A percentile compares a stretch with the other conserved stretches of the same genome.
Conservation (phyloP, 2,113 vertebrate species). For the Hemicordylus capensis region DNA sequence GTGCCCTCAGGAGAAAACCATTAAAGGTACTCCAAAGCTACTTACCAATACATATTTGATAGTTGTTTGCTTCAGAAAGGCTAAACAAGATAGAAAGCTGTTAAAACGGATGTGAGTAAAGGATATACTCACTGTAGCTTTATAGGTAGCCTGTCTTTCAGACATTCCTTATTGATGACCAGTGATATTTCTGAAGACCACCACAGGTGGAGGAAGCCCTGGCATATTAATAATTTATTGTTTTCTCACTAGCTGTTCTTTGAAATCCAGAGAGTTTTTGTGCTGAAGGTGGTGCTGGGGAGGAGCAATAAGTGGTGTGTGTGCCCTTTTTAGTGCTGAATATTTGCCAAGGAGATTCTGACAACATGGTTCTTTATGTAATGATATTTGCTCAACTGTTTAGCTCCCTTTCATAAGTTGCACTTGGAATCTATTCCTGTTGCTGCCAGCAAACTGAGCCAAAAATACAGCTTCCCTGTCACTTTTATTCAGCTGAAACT, state of each 20-base stretch:
- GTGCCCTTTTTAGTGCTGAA: neutral
- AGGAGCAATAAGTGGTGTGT: neutral
- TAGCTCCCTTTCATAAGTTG: slow-evolving; percentile 5
- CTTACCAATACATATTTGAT: slow-evolving; percentile 2
- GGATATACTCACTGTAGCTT: neutral
- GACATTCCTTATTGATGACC: neutral
- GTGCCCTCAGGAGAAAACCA: neutral
- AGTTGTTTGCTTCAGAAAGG: neutral
- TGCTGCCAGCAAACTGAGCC: neutral
- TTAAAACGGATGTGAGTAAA: slow-evolving; percentile 12
- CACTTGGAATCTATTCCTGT: slow-evolving; percentile 11
- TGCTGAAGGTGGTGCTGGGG: neutral
- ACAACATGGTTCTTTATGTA: neutral
- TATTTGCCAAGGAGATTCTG: neutral
- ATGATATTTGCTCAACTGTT: slow-evolving; percentile 2
- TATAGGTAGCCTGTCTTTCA: neutral
- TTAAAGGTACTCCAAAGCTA: neutral
- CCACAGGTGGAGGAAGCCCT: slow-evolving; percentile 6
- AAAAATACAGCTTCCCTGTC: neutral
- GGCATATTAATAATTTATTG: slow-evolving; percentile 14
- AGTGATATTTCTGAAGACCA: neutral
- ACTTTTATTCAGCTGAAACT: neutral
- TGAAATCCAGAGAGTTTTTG: neutral
- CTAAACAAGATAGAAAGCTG: neutral
- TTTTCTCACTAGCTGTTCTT: neutral